Percentiles rank a stretch among this genome's conserved stretches.
Evolutionary conservation across 2,888 invertebrate species (phyloP).

Genomic region (Agonopterix subpropinquella): DNA sequence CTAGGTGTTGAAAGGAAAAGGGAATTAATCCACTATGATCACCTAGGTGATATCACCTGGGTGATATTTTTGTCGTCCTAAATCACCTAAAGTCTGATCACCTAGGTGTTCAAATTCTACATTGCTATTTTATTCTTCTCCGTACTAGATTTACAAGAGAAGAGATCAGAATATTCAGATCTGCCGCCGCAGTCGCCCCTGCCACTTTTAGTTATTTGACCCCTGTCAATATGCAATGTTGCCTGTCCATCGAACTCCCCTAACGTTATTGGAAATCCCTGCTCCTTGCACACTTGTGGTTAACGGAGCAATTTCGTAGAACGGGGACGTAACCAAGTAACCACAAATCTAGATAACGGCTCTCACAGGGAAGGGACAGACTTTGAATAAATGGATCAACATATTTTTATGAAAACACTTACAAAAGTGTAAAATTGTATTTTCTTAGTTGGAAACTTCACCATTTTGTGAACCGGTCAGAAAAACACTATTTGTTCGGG

Average conservation of each 20-base stretch:
- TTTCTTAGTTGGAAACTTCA: too few relatives aligned
- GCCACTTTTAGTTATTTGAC: conserved; percentile 47
- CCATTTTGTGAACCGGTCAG: too few relatives aligned
- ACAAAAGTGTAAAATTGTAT: too few relatives aligned
- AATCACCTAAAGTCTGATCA: too few relatives aligned
- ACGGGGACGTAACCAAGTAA: conserved; percentile 19
- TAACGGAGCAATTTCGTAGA: conserved; percentile 45
- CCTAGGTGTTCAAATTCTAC: too few relatives aligned
- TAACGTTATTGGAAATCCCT: conserved; percentile 51
- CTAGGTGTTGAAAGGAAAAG: too few relatives aligned
- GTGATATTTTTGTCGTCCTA: too few relatives aligned
- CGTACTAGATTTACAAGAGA: neutral
- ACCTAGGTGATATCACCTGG: too few relatives aligned
- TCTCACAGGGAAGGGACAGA: conserved; percentile 4
- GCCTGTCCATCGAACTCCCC: conserved; percentile 50
- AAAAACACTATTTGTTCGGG: neutral
- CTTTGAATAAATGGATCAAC: neutral
- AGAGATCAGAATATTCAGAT: conserved; percentile 3
- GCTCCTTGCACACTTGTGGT: conserved; percentile 43
- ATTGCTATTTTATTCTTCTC: too few relatives aligned
- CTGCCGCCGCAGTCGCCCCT: conserved; percentile 24
- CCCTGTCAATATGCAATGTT: conserved; percentile 53
- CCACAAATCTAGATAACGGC: conserved; percentile 20
- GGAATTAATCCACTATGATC: too few relatives aligned
- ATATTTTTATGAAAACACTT: too few relatives aligned